phyloP scores from a whole-genome alignment of 2,888 invertebrate species.

The Ormyrus rosae region DNA sequence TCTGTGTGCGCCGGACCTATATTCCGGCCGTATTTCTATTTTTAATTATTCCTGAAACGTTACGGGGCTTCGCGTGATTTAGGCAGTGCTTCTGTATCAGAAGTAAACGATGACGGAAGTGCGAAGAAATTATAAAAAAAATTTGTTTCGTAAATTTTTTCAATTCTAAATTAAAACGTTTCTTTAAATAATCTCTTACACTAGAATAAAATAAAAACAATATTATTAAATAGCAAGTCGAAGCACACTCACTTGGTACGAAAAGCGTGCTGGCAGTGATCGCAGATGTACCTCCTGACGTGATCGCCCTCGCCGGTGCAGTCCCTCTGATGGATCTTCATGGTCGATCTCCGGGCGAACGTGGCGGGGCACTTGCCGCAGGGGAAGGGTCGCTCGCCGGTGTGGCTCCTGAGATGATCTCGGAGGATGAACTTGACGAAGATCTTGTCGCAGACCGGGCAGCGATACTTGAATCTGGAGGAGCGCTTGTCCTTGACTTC shows the following conservation, averaged over 20 bases:
- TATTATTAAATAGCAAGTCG: neutral
- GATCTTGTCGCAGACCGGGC: conserved; percentile 82
- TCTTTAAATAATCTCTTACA: too few relatives aligned
- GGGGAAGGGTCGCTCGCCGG: conserved; percentile 83
- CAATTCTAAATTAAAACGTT: too few relatives aligned
- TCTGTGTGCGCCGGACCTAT: neutral
- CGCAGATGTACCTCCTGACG: conserved; percentile 68
- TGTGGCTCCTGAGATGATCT: conserved; percentile 84
- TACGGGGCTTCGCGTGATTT: neutral
- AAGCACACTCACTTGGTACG: conserved; percentile 73
- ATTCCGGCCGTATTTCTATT: conserved; percentile 33
- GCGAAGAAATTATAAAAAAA: too few relatives aligned
- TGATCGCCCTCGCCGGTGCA: conserved; percentile 65
- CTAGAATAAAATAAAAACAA: too few relatives aligned
- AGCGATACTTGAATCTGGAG: conserved; percentile 78
- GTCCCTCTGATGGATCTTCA: conserved; percentile 80
- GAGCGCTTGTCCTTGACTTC: conserved; percentile 79
- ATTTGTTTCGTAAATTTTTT: too few relatives aligned
- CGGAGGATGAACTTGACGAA: conserved; percentile 83
- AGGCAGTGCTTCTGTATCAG: neutral
- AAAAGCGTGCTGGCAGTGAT: conserved; percentile 72
- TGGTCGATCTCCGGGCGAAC: conserved; percentile 83
- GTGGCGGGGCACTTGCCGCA: conserved; percentile 81
- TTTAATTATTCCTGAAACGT: conserved; percentile 33
- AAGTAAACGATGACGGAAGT: neutral